Base-by-base conservation (phyloP, 2,797 vertebrate genomes). In the Urocyon cinereoargenteus region DNA sequence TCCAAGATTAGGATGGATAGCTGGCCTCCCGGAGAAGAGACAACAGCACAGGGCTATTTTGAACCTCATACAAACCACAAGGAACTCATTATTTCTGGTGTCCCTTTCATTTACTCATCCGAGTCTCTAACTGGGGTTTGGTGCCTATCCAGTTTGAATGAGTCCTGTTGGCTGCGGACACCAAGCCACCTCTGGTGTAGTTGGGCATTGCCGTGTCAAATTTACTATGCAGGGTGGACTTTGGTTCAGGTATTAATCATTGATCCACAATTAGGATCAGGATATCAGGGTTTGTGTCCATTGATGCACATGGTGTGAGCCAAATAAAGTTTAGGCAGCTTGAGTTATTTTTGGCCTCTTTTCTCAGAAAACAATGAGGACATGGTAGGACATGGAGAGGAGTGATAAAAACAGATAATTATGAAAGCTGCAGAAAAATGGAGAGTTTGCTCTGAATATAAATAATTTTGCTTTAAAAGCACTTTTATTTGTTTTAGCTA, bases 391-490 rank as follows among this genome's bases (percentile, higher is more conserved):
- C 31, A 55, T 9, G 72, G 26, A 49, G 1, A 92, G 11, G 73
- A 59, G 78, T 62, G 34, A 79, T 26, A 95, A 91, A 77, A 26
- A 79, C 14, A 72, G 31, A 70, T 77, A 83, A 72, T 26, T 61
- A 89, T 59, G 77, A 96, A 90, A 62, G 22, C 87, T 94, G 16
- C 0, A 70, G 62, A 53, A 92, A 66, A 92, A 51, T n/a, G 55
- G 24, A 88, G 57, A 91, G 6, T 70, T 45, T 53, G 13, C 11
- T 86, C 15, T 68, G 57, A 86, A 95, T 86, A 83, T 62, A 72
- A 91, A 91, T 68, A 94, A 82, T 34, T 72, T 59, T 21, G 26
- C 26, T 89, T 91, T 91, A 34, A 91, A 97, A 91, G 28, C n/a
- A 79, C 24, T 31, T 31, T 51, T 92, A 55, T 84, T 53, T 75